Evolutionary conservation across 2,797 vertebrate species (phyloP).

Genomic region (Anguilla megastoma): DNA sequence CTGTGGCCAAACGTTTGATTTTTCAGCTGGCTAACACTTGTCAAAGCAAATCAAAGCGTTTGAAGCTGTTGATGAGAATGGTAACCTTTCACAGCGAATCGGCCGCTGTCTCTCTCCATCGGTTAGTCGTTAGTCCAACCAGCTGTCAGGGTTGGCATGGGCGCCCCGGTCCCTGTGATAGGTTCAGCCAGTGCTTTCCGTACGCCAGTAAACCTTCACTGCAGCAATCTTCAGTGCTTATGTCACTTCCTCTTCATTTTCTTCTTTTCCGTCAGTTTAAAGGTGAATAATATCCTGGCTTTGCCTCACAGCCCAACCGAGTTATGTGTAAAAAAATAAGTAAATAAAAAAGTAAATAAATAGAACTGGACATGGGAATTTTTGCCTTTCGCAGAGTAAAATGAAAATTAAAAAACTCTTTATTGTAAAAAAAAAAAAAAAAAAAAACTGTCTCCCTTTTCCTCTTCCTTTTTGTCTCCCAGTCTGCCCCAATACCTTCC

Average conservation of each 20-base stretch:
- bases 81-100: neutral
- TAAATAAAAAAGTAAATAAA: neutral
- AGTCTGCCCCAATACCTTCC: neutral
- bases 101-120: neutral
- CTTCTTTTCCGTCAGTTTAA: neutral
- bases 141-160: neutral
- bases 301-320: neutral
- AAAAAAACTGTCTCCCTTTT: neutral
- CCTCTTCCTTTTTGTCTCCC: neutral
- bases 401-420: neutral
- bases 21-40: constrained; percentile 1
- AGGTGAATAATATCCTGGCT: neutral
- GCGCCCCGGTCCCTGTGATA: neutral
- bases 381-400: neutral
- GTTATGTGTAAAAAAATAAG: neutral
- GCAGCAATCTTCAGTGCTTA: neutral
- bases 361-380: neutral
- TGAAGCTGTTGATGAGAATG: neutral
- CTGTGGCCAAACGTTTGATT: neutral
- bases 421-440: neutral
- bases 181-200: neutral
- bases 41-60: neutral
- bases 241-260: neutral
- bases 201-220: neutral
- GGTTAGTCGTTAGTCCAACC: neutral